These are phyloP conservation scores for Proisotoma minuta DNA, from an alignment of 2,888 invertebrate genomes.

Conservation along the genomic window DNA sequence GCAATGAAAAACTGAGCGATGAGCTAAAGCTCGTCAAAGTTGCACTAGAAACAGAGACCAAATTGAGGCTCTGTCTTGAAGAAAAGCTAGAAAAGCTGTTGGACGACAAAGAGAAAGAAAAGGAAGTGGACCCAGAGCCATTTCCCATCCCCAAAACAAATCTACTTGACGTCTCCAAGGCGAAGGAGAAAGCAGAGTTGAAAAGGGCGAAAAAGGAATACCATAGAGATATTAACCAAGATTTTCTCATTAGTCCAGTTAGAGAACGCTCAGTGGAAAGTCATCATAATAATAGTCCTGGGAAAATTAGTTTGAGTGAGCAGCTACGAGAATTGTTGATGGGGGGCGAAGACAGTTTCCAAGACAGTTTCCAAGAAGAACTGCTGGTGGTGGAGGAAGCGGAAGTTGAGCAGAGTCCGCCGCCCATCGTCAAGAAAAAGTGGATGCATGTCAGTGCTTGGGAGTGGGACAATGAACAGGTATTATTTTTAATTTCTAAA, in stretches of 20 bases:
- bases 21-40: not conserved
- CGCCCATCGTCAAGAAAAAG: not conserved
- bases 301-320: not conserved
- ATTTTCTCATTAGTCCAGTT: not conserved
- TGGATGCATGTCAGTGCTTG: constrained; percentile 24
- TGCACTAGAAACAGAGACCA: not conserved
- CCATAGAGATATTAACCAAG: constrained; percentile 61
- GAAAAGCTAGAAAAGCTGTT: not conserved
- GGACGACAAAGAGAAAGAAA: not conserved
- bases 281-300: not conserved
- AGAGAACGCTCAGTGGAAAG: not conserved
- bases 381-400: not conserved
- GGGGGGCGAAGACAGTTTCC: not conserved
- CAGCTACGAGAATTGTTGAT: not conserved
- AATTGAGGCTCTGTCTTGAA: not conserved
- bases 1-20: not conserved
- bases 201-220: constrained; percentile 60
- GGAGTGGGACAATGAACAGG: constrained; percentile 44
- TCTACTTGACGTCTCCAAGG: constrained; percentile 82
- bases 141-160: constrained; percentile 76
- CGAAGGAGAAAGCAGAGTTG: constrained; percentile 78
- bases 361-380: not conserved
- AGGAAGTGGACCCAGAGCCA: constrained; percentile 50
- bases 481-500: too few relatives aligned
- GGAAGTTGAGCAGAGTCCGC: not conserved